Evolutionary conservation across 2,797 vertebrate genomes (phyloP).

Genomic region (Manis pentadactyla): DNA sequence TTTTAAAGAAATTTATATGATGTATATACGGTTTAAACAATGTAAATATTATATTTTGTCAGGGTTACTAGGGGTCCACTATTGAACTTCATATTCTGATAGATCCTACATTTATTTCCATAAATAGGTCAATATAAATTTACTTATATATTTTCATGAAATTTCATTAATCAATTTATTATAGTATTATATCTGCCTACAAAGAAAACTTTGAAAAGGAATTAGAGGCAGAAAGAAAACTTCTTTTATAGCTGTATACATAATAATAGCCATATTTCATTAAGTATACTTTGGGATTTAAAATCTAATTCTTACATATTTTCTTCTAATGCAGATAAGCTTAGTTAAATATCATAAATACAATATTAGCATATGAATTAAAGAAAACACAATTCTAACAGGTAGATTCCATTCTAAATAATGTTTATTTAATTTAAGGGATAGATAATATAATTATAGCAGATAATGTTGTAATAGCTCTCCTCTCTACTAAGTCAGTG

Average conservation of each 20-base stretch:
- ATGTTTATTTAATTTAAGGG: constrained; percentile 36
- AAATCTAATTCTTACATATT: neutral
- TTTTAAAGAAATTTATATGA: constrained; percentile 10
- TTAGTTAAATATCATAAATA: constrained; percentile 17
- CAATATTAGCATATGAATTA: constrained; percentile 29
- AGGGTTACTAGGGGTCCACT: neutral
- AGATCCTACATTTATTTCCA: neutral
- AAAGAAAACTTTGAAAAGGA: constrained; percentile 30
- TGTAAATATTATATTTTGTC: constrained; percentile 31
- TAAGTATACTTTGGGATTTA: neutral
- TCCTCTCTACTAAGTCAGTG: neutral
- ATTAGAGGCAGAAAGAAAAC: neutral
- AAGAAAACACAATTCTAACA: constrained; percentile 42
- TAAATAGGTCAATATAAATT: constrained; percentile 25
- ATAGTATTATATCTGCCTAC: neutral
- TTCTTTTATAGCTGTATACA: neutral
- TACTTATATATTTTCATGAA: constrained; percentile 21
- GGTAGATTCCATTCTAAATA: constrained; percentile 38
- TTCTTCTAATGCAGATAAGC: neutral
- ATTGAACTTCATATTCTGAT: neutral
- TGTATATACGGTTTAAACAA: neutral
- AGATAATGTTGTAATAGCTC: neutral
- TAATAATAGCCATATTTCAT: constrained; percentile 10
- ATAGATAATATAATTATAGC: constrained; percentile 12
- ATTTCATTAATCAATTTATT: constrained; percentile 1